These are phyloP conservation scores for Pantelozetes paolii DNA, from an alignment of 2,888 invertebrate species.

Conservation along the genomic window DNA sequence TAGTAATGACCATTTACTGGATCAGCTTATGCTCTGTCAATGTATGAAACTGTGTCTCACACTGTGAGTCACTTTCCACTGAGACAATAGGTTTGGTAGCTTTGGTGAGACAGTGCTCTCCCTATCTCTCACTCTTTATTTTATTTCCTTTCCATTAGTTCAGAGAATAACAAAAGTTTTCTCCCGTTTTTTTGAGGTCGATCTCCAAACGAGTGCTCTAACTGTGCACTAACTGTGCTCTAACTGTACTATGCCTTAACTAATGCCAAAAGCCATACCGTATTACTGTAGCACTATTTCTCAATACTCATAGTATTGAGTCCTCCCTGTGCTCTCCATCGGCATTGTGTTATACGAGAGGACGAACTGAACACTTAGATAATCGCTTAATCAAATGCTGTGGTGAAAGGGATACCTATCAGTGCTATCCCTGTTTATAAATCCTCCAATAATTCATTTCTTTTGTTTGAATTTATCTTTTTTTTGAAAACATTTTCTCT, in stretches of 20 bases:
- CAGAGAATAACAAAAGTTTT: background rate
- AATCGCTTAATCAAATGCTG: slow-evolving; percentile 14
- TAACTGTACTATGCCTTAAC: background rate
- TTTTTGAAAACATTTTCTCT: too few relatives aligned
- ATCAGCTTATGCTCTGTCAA: slow-evolving; percentile 28
- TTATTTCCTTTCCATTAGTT: slow-evolving; percentile 26
- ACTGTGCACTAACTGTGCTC: background rate
- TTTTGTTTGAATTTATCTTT: background rate
- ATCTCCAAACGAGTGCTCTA: slow-evolving; percentile 4
- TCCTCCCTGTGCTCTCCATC: background rate
- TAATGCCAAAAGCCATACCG: background rate
- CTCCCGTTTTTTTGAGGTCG: slow-evolving; percentile 25
- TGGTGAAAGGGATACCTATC: background rate
- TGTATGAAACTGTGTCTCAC: slow-evolving; percentile 4
- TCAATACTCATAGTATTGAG: too few relatives aligned
- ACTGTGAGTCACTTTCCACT: slow-evolving; percentile 11
- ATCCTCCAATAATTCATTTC: background rate
- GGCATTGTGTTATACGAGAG: background rate
- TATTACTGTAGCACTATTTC: background rate
- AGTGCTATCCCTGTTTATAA: background rate
- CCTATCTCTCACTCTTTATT: slow-evolving; percentile 9
- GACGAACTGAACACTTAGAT: slow-evolving; percentile 10
- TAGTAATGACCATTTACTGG: slow-evolving; percentile 24
- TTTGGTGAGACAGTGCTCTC: background rate
- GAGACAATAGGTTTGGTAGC: background rate